Base-by-base conservation (phyloP, 2,797 vertebrate species). In the Eptatretus atami region DNA sequence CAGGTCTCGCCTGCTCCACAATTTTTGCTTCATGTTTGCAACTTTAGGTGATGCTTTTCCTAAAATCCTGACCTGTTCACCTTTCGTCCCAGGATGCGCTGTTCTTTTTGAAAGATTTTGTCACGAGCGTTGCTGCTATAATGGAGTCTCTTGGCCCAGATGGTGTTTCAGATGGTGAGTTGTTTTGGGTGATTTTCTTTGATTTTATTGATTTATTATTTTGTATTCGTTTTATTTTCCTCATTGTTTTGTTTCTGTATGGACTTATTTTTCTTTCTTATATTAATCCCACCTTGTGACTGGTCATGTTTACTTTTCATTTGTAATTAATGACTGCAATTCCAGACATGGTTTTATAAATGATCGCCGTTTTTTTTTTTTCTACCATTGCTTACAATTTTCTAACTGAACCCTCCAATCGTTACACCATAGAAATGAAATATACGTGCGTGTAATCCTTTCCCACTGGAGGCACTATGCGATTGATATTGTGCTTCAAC, bases 81-180 rank as follows among this genome's bases (percentile, higher is more conserved):
- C 65, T 53, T 66, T 9, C 68, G 54, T 8, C 15, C 12, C 69
- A 87, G 85, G 85, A 88, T 2, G 84, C 85, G 9, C 73, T 90
- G 67, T 83, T 90, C 75, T 90, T 90, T 73, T 74, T 90, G 65
- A 88, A 84, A 70, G 83, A 84, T 69, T 90, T 79, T 70, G 87
- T 88, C 71, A 82, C 79, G 69, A 83, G 77, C 67, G 69, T 92
- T 65, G 82, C 76, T 1, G 78, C 78, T 24, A 77, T 71, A 67
- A 79, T 90, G 68, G 79, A 80, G 69, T 83, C 85, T 1, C 75
- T 83, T 66, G 69, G 80, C 53, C 77, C 80, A 1, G 69, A 79
- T 52, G 84, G 85, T 63, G 64, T 74, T 9, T 31, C 73, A 19
- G 84, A 86, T 68, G 81, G 84, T 85, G 67, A 74, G 68, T 15